These are phyloP conservation scores for Chaenocephalus aceratus DNA, from an alignment of 2,113 vertebrate species.

Conservation along the genomic window DNA sequence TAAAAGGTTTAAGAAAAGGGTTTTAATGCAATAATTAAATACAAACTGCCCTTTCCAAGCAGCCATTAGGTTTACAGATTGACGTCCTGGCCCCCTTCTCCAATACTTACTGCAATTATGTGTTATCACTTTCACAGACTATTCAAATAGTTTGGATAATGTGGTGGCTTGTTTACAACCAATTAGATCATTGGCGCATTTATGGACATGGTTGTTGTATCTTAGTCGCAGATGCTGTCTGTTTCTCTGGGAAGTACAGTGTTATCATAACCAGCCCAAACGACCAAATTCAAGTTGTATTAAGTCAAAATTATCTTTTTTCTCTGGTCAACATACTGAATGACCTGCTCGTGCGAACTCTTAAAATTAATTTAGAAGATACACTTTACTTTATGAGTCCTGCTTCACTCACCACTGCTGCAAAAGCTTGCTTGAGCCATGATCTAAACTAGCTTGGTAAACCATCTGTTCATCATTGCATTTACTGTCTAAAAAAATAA, in stretches of 20 bases:
- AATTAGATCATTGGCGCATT: neutral
- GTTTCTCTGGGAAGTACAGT: neutral
- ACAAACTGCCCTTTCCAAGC: neutral
- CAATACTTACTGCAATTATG: neutral
- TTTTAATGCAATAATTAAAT: neutral
- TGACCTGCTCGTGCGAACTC: neutral
- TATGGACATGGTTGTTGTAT: neutral
- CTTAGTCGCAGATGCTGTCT: neutral
- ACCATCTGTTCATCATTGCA: slow-evolving; percentile 21
- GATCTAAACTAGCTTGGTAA: neutral
- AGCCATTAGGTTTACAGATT: neutral
- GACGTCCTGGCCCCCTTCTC: neutral
- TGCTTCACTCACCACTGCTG: slow-evolving; percentile 23
- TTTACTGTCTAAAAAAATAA: slow-evolving; percentile 57
- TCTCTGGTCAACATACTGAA: neutral
- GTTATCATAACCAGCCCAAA: neutral
- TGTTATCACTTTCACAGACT: neutral
- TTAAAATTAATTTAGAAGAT: neutral
- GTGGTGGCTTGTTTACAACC: neutral
- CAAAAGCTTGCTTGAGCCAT: slow-evolving; percentile 6
- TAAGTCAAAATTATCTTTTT: neutral
- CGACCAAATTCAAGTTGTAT: neutral
- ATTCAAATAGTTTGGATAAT: neutral
- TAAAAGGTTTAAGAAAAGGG: neutral
- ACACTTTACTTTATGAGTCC: slow-evolving; percentile 3